These are phyloP conservation scores for Bergia puertoricense DNA, from an alignment of 92 coral and sea anemone species.

Conservation along the genomic window DNA sequence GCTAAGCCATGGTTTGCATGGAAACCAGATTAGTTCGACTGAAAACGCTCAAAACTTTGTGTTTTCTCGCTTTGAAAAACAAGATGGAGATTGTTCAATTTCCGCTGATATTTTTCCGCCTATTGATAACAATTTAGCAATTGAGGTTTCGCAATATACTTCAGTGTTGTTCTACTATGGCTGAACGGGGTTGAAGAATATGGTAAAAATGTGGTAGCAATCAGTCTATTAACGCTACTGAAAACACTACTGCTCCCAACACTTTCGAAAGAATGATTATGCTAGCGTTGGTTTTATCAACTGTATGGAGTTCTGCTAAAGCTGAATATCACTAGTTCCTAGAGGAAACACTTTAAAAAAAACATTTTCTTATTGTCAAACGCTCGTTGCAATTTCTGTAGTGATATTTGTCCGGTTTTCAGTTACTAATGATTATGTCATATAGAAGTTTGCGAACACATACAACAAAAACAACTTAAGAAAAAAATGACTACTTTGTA, in stretches of 20 bases:
- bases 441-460: no score
- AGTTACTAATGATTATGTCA: no score
- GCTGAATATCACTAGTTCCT: background rate
- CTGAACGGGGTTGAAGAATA: background rate
- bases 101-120: background rate
- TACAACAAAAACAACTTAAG: no score
- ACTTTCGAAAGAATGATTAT: no score
- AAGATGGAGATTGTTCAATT: background rate
- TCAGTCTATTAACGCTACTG: background rate
- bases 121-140: background rate
- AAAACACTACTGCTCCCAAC: background rate
- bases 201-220: background rate
- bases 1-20: background rate
- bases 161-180: background rate
- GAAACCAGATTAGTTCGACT: background rate
- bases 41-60: background rate
- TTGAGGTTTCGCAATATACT: no score
- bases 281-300: background rate
- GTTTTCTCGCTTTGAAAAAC: background rate
- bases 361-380: background rate
- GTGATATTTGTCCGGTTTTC: background rate
- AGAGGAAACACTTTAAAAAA: no score
- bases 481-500: no score
- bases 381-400: background rate
- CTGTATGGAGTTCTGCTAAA: background rate